Base-by-base conservation (phyloP, 2,888 invertebrate genomes). In the Cryptus viduatorius region DNA sequence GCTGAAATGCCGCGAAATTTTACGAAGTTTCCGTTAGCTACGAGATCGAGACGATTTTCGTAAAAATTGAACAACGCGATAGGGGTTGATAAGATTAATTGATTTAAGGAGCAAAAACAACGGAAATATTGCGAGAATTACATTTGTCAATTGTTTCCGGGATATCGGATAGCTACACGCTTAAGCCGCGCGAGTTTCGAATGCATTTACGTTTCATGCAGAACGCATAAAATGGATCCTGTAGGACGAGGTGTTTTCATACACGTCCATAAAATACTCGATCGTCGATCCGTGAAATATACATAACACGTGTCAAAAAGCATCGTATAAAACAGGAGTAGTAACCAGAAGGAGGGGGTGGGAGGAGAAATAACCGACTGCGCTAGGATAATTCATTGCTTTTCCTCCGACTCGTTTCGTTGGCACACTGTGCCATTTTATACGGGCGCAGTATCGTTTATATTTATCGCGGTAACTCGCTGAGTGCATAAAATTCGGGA, bases 221-320 rank as follows among this genome's bases (percentile, higher is more conserved):
- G 12, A 10, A 12, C 12, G 76, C 16, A 31, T 61, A 12, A 14
- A 29, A 42, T 53, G 37, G 8, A 3, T 4, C 14, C 56, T 8
- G 56, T 3, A 24, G 7, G 44, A 48, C 84, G 86, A 83, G 86
- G 85, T 82, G 87, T 88, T 89, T 88, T 88, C 86, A 87, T 88
- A 87, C 83, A 59, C 81, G 69, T 85, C 86, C 87, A 85, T 90
- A 90, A 90, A 90, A 86, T 87, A 88, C 85, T 86, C 89, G 88
- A 89, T 89, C 82, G 84, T 79, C 77, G 84, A 77, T 89, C 44
- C 37, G 42, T 12, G 59, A 7, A 69, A 69, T 78, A 48, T 79
- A 44, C 50, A 72, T 53, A 79, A 79, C 72, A 72, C 64, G 79
- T 79, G 78, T 78, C 61, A 44, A 69, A 61, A 12, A 37, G 59